phyloP scores from a whole-genome alignment of 2,113 vertebrate genomes.

The cattle (Bos taurus) region DNA sequence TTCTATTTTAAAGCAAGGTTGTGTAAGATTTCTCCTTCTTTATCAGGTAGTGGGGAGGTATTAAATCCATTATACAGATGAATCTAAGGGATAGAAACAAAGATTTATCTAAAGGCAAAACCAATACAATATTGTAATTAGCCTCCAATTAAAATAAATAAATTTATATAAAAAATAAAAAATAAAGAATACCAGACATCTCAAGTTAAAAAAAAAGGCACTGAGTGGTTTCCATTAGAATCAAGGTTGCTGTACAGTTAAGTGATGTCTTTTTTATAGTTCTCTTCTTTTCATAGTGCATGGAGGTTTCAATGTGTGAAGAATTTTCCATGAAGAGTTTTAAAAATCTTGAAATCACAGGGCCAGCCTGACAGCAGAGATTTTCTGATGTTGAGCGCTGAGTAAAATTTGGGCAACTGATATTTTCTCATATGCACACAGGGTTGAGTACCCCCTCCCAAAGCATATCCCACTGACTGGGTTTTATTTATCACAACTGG shows the following conservation, averaged over 20 bases:
- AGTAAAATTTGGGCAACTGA: background rate
- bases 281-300: background rate
- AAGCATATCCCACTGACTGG: background rate
- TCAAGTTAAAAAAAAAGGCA: no score
- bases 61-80: background rate
- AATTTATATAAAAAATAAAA: no score
- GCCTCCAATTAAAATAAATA: no score
- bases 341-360: background rate
- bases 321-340: background rate
- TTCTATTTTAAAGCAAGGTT: background rate
- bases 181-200: no score
- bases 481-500: conserved; percentile 10
- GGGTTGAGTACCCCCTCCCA: background rate
- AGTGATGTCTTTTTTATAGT: background rate
- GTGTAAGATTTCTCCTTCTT: background rate
- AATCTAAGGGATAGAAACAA: background rate
- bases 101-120: background rate
- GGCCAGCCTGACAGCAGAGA: background rate
- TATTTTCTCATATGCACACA: background rate
- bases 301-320: background rate
- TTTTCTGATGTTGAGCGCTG: background rate
- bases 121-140: no score
- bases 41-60: background rate
- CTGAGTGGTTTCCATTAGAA: background rate
- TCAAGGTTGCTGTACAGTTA: background rate